These are phyloP conservation scores for Halichoerus grypus DNA, from an alignment of 2,113 vertebrate species.

Conservation along the genomic window DNA sequence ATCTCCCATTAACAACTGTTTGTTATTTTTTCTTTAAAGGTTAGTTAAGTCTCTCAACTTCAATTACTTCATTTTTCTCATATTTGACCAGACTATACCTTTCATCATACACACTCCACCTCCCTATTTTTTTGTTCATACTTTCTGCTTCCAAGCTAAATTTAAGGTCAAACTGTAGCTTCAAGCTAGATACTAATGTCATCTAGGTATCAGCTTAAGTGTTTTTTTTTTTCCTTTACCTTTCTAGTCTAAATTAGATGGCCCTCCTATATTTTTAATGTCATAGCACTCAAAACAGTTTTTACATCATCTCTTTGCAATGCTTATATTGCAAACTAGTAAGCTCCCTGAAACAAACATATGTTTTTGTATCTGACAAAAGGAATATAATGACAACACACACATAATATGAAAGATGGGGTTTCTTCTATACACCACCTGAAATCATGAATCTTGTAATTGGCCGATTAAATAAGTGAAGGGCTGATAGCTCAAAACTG, in stretches of 20 bases:
- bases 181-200: background rate
- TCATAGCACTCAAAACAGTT: background rate
- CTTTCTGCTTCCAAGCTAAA: background rate
- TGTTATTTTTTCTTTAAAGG: background rate
- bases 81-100: background rate
- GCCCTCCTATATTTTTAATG: background rate
- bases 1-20: background rate
- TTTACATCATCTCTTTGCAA: background rate
- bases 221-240: background rate
- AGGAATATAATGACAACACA: background rate
- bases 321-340: background rate
- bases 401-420: background rate
- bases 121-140: background rate
- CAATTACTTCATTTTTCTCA: background rate
- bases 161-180: background rate
- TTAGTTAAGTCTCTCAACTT: background rate
- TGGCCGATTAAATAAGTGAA: background rate
- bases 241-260: background rate
- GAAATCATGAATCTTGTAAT: background rate
- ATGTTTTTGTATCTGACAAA: background rate
- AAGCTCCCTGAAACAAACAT: background rate
- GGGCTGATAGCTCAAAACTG: background rate
- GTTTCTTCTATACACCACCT: background rate
- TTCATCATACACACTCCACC: background rate
- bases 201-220: background rate